Percentiles rank a stretch among this genome's conserved stretches.
Evolutionary conservation across 2,797 vertebrate genomes (phyloP).

Genomic region (Hemitrygon akajei): DNA sequence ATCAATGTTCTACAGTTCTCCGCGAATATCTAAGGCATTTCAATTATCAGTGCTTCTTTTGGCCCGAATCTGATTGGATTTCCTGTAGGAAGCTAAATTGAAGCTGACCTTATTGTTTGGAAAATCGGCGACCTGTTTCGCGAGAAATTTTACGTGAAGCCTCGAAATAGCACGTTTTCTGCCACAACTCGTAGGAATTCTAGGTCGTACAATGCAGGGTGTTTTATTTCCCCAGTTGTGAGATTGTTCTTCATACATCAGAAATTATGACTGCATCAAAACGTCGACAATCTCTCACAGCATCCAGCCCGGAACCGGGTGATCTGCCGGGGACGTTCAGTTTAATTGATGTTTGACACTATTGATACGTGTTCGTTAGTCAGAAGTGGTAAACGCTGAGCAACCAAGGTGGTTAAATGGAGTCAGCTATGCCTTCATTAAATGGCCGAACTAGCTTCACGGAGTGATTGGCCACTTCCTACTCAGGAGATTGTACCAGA

Average conservation of each 20-base stretch:
- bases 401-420: neutral
- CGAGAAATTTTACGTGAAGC: neutral
- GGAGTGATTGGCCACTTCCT: neutral
- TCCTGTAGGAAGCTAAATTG: neutral
- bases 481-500: too few relatives aligned
- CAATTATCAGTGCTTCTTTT: neutral
- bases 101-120: neutral
- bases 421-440: neutral
- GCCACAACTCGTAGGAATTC: neutral
- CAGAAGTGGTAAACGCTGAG: neutral
- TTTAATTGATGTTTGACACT: too few relatives aligned
- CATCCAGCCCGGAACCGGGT: neutral
- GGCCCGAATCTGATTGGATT: neutral
- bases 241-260: neutral
- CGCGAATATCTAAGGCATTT: neutral
- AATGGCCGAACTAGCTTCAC: neutral
- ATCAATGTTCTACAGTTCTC: neutral
- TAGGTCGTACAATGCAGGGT: neutral
- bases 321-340: neutral
- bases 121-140: neutral
- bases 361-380: neutral
- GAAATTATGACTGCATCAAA: neutral
- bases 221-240: neutral
- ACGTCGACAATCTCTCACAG: neutral
- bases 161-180: neutral